phyloP scores from a whole-genome alignment of 1,140 invertebrate species.

The Apocrypta bakeri region DNA sequence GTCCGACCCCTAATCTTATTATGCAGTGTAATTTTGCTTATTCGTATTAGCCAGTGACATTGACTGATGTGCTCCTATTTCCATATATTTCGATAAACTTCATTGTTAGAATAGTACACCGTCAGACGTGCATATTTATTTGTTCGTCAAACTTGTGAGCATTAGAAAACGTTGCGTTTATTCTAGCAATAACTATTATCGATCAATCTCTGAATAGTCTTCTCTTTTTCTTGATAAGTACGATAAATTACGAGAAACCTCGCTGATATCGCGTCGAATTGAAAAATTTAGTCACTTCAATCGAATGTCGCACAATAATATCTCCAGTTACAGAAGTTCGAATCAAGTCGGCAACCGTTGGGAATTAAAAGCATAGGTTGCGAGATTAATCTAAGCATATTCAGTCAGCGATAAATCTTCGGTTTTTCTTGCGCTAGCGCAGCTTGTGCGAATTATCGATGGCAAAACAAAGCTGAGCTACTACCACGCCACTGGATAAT shows the following conservation, averaged over 20 bases:
- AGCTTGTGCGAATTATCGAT: neutral
- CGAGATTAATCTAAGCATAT: slow-evolving; percentile 3
- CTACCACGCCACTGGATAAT: neutral
- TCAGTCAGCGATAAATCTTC: neutral
- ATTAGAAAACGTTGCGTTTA: neutral
- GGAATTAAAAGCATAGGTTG: neutral
- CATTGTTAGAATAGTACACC: neutral
- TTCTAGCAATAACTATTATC: neutral
- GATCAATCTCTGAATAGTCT: neutral
- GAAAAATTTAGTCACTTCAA: neutral
- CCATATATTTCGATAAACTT: neutral
- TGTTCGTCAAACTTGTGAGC: neutral
- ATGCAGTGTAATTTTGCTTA: neutral
- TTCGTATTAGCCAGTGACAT: neutral
- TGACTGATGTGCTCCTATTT: neutral
- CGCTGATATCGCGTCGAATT: neutral
- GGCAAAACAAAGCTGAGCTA: neutral
- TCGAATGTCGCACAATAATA: neutral
- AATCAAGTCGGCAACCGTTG: neutral
- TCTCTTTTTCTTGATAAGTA: no score
- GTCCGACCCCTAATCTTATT: neutral
- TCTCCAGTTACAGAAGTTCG: slow-evolving; percentile 6
- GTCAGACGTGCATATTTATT: neutral
- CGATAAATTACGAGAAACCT: neutral
- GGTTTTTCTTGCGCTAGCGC: neutral